Conservation (phyloP, 2,888 invertebrate species). For the Protodeltote pygarga region DNA sequence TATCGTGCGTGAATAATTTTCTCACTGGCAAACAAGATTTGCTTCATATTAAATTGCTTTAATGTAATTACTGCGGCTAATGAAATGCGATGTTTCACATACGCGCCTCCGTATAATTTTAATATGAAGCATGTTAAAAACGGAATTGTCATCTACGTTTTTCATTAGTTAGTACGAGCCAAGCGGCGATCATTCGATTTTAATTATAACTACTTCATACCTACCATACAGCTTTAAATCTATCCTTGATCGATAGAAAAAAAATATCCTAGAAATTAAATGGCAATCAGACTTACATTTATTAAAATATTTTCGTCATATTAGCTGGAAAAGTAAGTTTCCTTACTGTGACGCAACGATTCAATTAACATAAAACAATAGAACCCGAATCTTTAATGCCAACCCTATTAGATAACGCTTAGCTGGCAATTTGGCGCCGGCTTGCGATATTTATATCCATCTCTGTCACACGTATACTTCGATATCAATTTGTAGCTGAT, state of each 20-base stretch:
- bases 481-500: constrained; percentile 67
- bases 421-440: constrained; percentile 53
- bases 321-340: too few relatives aligned
- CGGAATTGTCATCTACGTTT: constrained; percentile 34
- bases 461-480: constrained; percentile 64
- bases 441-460: constrained; percentile 68
- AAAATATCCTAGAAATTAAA: background rate
- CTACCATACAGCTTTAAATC: background rate
- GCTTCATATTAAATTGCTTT: constrained; percentile 66
- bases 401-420: constrained; percentile 66
- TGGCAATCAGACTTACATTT: too few relatives aligned
- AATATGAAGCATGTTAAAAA: constrained; percentile 41
- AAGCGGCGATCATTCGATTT: constrained; percentile 16
- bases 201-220: constrained; percentile 11
- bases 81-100: constrained; percentile 54
- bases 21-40: constrained; percentile 65
- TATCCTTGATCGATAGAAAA: constrained; percentile 6
- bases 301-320: too few relatives aligned
- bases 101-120: constrained; percentile 37
- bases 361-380: constrained; percentile 10
- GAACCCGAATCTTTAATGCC: constrained; percentile 29
- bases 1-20: constrained; percentile 71
- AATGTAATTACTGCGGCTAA: constrained; percentile 65
- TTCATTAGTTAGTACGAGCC: constrained; percentile 26
- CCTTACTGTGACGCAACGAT: background rate